phyloP scores from a whole-genome alignment of 2,797 vertebrate genomes.

The Lagocephalus sceleratus region DNA sequence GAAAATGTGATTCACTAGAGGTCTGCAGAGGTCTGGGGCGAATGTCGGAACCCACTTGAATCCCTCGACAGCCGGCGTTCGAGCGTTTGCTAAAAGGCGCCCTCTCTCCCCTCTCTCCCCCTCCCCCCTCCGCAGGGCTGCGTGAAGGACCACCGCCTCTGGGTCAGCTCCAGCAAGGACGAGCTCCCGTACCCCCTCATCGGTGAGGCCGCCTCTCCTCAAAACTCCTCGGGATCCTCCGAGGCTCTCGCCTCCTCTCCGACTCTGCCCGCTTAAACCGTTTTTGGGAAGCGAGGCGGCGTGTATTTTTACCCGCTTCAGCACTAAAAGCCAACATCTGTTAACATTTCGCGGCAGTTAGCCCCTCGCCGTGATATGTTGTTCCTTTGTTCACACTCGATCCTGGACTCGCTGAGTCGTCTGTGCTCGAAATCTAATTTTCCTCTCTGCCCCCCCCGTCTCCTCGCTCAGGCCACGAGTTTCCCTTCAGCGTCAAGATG shows the following conservation, averaged over 20 bases:
- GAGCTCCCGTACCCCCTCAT: conserved; percentile 93
- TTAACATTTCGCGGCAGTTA: conserved; percentile 25
- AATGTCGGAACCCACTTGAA: not conserved
- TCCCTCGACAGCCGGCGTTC: not conserved
- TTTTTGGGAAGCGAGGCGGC: not conserved
- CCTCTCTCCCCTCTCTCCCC: not conserved
- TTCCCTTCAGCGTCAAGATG: conserved; percentile 95
- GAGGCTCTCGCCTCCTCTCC: not conserved
- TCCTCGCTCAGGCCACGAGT: conserved; percentile 86
- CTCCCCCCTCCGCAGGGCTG: conserved; percentile 74
- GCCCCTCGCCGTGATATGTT: conserved; percentile 28
- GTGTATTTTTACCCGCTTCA: not conserved
- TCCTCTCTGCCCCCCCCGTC: conserved; percentile 8
- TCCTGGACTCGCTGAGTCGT: conserved; percentile 13
- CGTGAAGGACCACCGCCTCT: conserved; percentile 88
- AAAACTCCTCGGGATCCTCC: not conserved
- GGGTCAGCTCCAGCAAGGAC: conserved; percentile 94
- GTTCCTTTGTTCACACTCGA: conserved; percentile 22
- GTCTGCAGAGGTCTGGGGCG: not conserved
- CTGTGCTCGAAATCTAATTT: not conserved
- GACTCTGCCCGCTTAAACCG: not conserved
- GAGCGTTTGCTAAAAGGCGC: not conserved
- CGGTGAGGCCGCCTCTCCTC: conserved; percentile 75
- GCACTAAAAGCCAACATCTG: conserved; percentile 36
- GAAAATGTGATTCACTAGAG: no score